These are phyloP conservation scores for Lepetodrilus schrolli DNA, from an alignment of 2,888 invertebrate genomes.

Conservation along the genomic window DNA sequence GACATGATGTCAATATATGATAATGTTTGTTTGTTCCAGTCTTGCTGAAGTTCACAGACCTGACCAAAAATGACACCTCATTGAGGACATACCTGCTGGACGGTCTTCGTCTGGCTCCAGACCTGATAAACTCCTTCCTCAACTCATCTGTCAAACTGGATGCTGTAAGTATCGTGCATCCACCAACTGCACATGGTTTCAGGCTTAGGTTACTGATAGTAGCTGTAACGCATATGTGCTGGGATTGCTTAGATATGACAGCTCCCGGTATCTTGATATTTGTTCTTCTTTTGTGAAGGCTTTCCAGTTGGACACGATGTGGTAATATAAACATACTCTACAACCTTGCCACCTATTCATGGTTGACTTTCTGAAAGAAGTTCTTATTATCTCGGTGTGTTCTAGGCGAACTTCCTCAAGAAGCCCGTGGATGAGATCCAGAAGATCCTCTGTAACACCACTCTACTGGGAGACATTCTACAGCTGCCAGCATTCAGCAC, in stretches of 20 bases:
- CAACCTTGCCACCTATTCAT: too few species aligned
- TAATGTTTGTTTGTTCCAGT: conserved; percentile 37
- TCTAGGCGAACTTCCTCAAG: conserved; percentile 41
- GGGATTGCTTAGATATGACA: too few species aligned
- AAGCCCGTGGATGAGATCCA: conserved; percentile 39
- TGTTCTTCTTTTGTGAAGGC: too few species aligned
- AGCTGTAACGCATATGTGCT: too few species aligned
- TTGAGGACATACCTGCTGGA: conserved; percentile 40
- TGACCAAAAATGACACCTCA: conserved; percentile 35
- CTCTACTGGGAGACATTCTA: conserved; percentile 34
- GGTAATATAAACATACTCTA: too few species aligned
- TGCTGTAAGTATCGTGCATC: conserved; percentile 53
- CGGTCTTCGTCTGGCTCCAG: conserved; percentile 43
- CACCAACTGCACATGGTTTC: too few species aligned
- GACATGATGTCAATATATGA: too few species aligned
- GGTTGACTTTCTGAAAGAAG: too few species aligned
- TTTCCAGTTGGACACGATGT: too few species aligned
- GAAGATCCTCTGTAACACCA: conserved; percentile 41
- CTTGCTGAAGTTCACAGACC: conserved; percentile 35
- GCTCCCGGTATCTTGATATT: too few species aligned
- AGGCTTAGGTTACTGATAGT: too few species aligned
- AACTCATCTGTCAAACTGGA: conserved; percentile 50
- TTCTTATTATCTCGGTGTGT: too few species aligned
- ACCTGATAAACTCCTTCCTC: conserved; percentile 45
- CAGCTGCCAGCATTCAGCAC: conserved; percentile 37